Base-by-base conservation (phyloP, 2,797 vertebrate species). In the Enteromius radiatus region DNA sequence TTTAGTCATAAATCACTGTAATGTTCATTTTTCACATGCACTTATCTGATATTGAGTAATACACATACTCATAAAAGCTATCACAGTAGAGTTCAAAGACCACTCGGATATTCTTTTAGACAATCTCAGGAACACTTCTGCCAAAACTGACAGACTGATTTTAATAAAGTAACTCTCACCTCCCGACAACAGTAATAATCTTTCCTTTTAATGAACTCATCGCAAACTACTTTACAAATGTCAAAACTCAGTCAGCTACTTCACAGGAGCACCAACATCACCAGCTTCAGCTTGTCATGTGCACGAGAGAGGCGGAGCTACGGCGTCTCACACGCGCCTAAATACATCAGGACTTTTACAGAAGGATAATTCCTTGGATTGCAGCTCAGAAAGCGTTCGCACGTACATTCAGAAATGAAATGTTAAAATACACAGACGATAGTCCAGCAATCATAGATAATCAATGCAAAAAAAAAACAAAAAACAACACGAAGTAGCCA, bases 121-220 rank as follows among this genome's bases (percentile, higher is more conserved):
- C 41, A 49, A 28, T 21, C 28, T 19, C 61, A 19, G 15, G 15
- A 33, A 64, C 73, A 38, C 15, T 10, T 9, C 28, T 67, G 26
- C 19, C 36, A 15, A 78, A 15, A 1, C 17, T 3, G 38, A 74
- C 3, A 45, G 33, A 61, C 26, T 38, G 2, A 52, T 1, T 33
- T 38, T 17, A 54, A 49, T n/a, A 47, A 11, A 26, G 26, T 19
- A 67, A 38, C 41, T 11, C 93, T 93, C 87, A 95, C 95, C 94
- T 95, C 89, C 95, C 95, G 76, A 96, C 87, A 8, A 96, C 88
- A 69, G 94, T 88, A 63, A 96, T 91, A 0, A 43, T 86, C 49
- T 91, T 93, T 76, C 59, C 87, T 70, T 92, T 88, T 31, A 87
- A 78, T 1, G 80, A 75, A 85, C 86, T 92, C 91, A 93, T 92